Conservation (phyloP, 35 echinoderm and acorn worm species). For the Nesometra sesokonis region DNA sequence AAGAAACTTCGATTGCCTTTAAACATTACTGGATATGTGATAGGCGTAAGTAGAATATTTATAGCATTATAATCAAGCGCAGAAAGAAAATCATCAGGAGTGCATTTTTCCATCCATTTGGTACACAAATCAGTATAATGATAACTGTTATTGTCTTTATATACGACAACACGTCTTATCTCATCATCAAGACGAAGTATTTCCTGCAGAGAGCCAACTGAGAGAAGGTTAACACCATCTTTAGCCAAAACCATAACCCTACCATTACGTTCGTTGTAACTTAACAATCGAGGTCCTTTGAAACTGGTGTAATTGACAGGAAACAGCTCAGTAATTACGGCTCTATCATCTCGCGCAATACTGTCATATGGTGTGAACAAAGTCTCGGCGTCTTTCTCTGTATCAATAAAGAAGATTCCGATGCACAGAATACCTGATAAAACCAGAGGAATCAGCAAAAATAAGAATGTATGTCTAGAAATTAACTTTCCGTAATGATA, state of each 20-base stretch:
- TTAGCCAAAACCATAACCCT: conserved; percentile 3
- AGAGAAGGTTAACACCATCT: conserved; percentile 34
- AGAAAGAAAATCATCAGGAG: conserved; percentile 36
- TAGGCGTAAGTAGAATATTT: conserved; percentile 15
- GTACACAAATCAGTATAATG: conserved; percentile 36
- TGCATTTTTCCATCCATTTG: conserved; percentile 33
- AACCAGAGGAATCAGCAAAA: conserved; percentile 47
- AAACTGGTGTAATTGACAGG: not conserved
- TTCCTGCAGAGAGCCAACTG: conserved; percentile 39
- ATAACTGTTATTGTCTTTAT: not conserved
- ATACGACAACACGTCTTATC: conserved; percentile 3
- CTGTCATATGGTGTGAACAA: conserved; percentile 70
- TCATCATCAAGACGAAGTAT: conserved; percentile 45
- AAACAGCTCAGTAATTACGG: conserved; percentile 33
- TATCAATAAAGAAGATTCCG: conserved; percentile 3
- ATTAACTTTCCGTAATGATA: conserved; percentile 60
- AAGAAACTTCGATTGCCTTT: conserved; percentile 10
- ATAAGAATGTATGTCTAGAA: conserved; percentile 33
- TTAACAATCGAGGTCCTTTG: not conserved
- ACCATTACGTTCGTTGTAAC: not conserved
- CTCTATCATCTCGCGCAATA: conserved; percentile 23
- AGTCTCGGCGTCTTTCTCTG: conserved; percentile 49
- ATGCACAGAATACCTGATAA: not conserved
- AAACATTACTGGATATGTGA: conserved; percentile 44
- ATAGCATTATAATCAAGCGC: conserved; percentile 14